Conservation (phyloP, 2,888 invertebrate genomes). For the Andrena bucephala region DNA sequence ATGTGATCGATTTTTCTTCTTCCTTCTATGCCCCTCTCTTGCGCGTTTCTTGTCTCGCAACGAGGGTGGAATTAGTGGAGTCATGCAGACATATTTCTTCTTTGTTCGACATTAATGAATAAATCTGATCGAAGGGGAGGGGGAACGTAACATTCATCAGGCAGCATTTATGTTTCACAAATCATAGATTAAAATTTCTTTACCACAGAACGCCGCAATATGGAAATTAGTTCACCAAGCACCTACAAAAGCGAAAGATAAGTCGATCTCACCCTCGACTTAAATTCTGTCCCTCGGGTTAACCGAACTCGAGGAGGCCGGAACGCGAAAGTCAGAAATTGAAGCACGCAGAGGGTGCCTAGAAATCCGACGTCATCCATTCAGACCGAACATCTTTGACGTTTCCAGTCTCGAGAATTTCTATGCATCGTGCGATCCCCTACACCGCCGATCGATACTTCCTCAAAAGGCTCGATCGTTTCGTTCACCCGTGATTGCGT, state of each 20-base stretch:
- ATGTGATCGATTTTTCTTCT: conserved; percentile 7
- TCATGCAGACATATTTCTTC: neutral
- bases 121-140: no score
- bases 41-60: neutral
- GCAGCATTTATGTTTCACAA: no score
- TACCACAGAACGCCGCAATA: neutral
- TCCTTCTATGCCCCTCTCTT: neutral
- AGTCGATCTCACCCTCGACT: no score
- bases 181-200: neutral
- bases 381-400: conserved; percentile 1
- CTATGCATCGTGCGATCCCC: neutral
- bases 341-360: neutral
- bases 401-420: conserved; percentile 17
- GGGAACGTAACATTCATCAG: no score
- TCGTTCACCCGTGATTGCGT: neutral
- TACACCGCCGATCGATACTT: neutral
- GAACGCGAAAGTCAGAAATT: neutral
- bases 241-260: neutral
- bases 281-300: no score
- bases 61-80: neutral
- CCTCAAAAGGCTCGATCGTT: neutral
- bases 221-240: no score
- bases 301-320: no score
- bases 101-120: neutral
- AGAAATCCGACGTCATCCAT: neutral